Conservation (phyloP, 2,113 vertebrate species). For the Fregetta grallaria region DNA sequence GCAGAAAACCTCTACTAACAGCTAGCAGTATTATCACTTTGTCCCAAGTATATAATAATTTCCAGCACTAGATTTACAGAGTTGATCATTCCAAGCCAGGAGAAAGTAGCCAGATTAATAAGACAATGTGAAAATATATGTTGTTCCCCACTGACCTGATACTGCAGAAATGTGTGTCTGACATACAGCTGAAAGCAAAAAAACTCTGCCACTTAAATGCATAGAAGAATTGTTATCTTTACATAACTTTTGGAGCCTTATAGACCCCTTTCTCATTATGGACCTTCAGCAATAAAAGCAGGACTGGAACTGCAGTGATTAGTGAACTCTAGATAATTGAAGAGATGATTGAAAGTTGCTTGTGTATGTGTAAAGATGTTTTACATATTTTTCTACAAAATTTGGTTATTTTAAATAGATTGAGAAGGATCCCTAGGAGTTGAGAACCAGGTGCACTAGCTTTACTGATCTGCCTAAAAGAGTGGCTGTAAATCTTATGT, state of each 20-base stretch:
- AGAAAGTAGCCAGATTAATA: neutral
- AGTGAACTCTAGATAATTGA: neutral
- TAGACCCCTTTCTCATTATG: neutral
- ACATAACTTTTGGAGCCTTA: neutral
- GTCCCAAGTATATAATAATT: neutral
- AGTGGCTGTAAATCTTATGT: neutral
- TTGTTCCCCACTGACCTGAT: neutral
- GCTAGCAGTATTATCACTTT: neutral
- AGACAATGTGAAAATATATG: neutral
- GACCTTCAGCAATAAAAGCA: neutral
- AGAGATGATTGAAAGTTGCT: neutral
- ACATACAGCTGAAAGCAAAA: neutral
- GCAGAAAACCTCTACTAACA: neutral
- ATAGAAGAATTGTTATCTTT: neutral
- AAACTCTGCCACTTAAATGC: fast-evolving
- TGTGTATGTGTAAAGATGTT: neutral
- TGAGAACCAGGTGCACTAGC: neutral
- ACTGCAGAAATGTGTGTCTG: neutral
- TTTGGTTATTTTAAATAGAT: neutral
- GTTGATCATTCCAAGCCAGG: neutral
- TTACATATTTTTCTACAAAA: neutral
- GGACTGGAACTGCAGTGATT: neutral
- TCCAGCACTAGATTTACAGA: neutral
- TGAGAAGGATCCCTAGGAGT: neutral
- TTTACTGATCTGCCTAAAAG: neutral